Percentiles rank a stretch among this genome's conserved stretches.
These are phyloP conservation scores for Mythimna impura DNA, from an alignment of 2,888 invertebrate species.

Conservation along the genomic window DNA sequence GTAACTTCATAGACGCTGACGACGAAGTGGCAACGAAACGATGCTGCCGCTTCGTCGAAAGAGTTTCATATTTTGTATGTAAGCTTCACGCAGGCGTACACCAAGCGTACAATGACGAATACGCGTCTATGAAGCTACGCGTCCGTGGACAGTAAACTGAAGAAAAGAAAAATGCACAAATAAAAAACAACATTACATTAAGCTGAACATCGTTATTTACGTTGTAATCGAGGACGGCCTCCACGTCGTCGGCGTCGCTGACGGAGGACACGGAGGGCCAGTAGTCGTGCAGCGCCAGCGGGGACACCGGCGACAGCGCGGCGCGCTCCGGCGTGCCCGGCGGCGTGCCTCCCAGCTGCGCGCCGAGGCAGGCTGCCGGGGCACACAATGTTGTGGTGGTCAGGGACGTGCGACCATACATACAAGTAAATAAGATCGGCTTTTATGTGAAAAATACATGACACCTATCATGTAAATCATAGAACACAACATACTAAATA, in stretches of 20 bases:
- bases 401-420: no score
- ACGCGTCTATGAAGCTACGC: no score
- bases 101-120: no score
- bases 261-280: constrained; percentile 82
- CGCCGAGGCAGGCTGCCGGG: constrained; percentile 50
- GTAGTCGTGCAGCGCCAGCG: constrained; percentile 76
- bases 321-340: constrained; percentile 68
- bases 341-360: constrained; percentile 56
- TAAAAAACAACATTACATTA: constrained; percentile 58
- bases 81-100: no score
- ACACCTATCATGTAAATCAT: no score
- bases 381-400: not conserved
- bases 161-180: constrained; percentile 21
- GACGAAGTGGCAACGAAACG: no score
- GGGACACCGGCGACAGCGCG: constrained; percentile 64
- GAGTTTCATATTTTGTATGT: no score
- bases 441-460: no score
- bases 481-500: no score
- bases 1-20: no score
- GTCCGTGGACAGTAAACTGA: not conserved
- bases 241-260: constrained; percentile 84
- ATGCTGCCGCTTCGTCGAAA: no score
- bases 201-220: constrained; percentile 74
- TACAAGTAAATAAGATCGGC: no score
- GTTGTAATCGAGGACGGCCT: constrained; percentile 82